These are phyloP conservation scores for Cranoglanis bouderius DNA, from an alignment of 2,113 vertebrate genomes.

Conservation along the genomic window DNA sequence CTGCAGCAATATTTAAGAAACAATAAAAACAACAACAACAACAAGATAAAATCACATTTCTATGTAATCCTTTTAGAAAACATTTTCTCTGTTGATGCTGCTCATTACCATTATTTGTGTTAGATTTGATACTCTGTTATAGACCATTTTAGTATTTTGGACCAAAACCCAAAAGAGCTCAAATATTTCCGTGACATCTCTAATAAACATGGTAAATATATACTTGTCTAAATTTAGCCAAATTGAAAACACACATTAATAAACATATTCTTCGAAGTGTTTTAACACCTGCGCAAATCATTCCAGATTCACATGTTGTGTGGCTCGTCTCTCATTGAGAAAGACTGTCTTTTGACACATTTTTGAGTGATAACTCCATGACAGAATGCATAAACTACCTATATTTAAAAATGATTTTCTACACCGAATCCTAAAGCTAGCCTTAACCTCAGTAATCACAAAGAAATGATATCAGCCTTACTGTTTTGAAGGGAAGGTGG, in stretches of 20 bases:
- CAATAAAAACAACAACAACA: neutral
- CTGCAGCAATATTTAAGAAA: neutral
- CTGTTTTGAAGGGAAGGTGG: too few relatives aligned
- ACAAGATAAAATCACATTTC: neutral
- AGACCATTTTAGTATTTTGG: neutral
- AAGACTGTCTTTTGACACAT: neutral
- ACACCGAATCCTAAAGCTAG: neutral
- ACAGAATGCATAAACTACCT: neutral
- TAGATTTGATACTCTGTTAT: neutral
- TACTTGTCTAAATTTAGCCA: neutral
- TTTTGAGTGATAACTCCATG: neutral
- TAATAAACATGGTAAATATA: neutral
- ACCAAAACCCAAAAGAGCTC: neutral
- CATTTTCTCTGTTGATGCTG: neutral
- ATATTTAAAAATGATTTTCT: neutral
- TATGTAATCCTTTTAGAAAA: neutral
- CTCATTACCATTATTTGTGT: neutral
- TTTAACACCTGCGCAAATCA: neutral
- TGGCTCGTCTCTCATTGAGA: neutral
- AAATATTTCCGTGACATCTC: neutral
- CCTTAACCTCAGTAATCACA: neutral
- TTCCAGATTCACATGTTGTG: neutral
- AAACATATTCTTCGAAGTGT: neutral
- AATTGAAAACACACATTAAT: neutral
- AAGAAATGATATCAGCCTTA: neutral